phyloP scores from a whole-genome alignment of 2,797 vertebrate genomes.

The Margarornis squamiger region DNA sequence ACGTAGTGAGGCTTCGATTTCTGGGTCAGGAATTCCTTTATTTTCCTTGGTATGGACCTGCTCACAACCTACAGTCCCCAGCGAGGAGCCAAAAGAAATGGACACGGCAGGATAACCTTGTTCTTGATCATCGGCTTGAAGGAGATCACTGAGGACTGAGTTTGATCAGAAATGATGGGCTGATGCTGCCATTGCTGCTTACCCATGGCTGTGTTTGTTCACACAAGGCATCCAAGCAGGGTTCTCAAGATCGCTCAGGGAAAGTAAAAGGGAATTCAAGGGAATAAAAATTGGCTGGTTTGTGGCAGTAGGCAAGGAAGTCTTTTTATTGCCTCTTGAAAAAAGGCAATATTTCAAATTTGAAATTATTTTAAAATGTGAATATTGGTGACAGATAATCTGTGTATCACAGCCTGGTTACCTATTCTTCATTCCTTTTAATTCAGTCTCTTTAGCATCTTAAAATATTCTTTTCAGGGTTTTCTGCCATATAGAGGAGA shows the following conservation, averaged over 20 bases:
- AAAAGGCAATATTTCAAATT: background rate
- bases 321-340: background rate
- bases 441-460: background rate
- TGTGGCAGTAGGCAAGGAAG: background rate
- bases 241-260: accelerated
- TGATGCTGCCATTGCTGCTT: background rate
- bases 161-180: background rate
- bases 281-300: background rate
- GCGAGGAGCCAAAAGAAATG: accelerated
- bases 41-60: background rate
- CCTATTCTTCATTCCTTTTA: background rate
- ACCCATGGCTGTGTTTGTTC: background rate
- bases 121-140: background rate
- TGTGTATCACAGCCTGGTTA: background rate
- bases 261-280: background rate
- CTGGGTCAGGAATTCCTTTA: background rate
- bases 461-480: background rate
- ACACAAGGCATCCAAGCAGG: background rate
- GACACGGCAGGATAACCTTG: background rate
- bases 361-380: background rate
- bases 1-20: accelerated
- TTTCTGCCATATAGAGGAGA: background rate
- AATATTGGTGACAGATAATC: background rate
- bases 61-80: background rate
- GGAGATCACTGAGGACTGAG: background rate